Percentiles rank a stretch among this genome's conserved stretches.
These are phyloP conservation scores for Campoletis sonorensis DNA, from an alignment of 1,140 invertebrate genomes.

Conservation along the genomic window DNA sequence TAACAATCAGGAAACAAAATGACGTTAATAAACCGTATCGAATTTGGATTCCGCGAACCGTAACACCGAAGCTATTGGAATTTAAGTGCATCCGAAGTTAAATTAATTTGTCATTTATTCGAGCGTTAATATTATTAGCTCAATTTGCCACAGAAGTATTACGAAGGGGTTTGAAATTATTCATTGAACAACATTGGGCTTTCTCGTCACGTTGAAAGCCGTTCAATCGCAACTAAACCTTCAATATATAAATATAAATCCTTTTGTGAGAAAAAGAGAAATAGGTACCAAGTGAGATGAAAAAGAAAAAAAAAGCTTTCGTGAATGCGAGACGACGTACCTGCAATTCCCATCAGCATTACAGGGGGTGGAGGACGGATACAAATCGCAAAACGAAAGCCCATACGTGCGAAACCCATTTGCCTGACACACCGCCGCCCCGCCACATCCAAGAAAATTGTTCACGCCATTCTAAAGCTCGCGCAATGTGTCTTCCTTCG, in stretches of 20 bases:
- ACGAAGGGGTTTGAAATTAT: neutral
- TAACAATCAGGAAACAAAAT: neutral
- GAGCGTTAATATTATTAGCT: neutral
- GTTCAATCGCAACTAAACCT: neutral
- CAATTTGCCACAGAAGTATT: neutral
- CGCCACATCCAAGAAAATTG: constrained; percentile 38
- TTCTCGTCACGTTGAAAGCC: constrained; percentile 31
- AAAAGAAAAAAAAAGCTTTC: constrained; percentile 36
- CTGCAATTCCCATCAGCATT: constrained; percentile 43
- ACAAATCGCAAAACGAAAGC: constrained; percentile 40
- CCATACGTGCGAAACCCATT: constrained; percentile 42
- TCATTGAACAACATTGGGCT: constrained; percentile 14
- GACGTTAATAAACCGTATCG: neutral
- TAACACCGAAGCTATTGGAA: neutral
- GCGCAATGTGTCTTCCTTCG: constrained; percentile 27
- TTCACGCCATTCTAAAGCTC: constrained; percentile 12
- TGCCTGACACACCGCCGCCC: neutral
- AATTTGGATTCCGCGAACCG: neutral
- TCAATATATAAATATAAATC: constrained; percentile 25
- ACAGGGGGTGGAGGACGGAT: constrained; percentile 19
- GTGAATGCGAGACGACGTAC: constrained; percentile 41
- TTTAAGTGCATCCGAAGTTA: neutral
- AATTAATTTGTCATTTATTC: neutral
- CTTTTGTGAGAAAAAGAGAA: constrained; percentile 11
- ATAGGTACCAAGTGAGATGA: neutral